phyloP scores from a whole-genome alignment of 30 jellyfish, hydroid and myxozoan genomes.

The Aurelia sp. region DNA sequence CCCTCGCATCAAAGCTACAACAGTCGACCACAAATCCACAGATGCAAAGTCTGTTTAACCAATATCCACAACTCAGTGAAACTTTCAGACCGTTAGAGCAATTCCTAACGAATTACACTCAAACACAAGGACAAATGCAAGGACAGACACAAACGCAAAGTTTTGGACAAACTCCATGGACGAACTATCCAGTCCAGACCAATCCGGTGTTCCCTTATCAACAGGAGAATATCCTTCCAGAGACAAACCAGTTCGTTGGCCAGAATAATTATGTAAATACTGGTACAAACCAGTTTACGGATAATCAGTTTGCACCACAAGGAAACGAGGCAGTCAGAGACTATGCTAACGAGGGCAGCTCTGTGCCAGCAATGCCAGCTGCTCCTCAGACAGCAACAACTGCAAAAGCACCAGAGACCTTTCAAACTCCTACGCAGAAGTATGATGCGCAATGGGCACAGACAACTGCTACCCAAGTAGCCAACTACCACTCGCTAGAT shows the following conservation, averaged over 20 bases:
- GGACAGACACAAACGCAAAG: slow-evolving; percentile 1
- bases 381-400: slow-evolving; percentile 43
- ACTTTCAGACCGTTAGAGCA: slow-evolving; percentile 56
- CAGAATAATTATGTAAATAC: not conserved
- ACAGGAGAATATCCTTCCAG: slow-evolving; percentile 3
- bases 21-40: slow-evolving; percentile 3
- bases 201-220: slow-evolving; percentile 64
- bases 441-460: slow-evolving; percentile 1
- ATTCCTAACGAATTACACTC: slow-evolving; percentile 21
- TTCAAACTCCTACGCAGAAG: not conserved
- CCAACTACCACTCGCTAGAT: not conserved
- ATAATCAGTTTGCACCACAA: not conserved
- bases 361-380: too few relatives aligned
- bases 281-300: not conserved
- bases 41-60: slow-evolving; percentile 36
- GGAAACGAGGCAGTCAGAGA: not conserved
- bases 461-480: slow-evolving; percentile 8
- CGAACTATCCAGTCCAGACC: slow-evolving; percentile 51
- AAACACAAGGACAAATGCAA: slow-evolving; percentile 32
- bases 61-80: slow-evolving; percentile 60
- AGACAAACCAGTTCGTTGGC: not conserved
- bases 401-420: slow-evolving; percentile 31
- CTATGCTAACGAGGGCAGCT: not conserved
- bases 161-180: slow-evolving; percentile 40
- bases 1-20: slow-evolving; percentile 55